Conservation (phyloP, 2,888 invertebrate genomes). For the Adelphocoris suturalis region DNA sequence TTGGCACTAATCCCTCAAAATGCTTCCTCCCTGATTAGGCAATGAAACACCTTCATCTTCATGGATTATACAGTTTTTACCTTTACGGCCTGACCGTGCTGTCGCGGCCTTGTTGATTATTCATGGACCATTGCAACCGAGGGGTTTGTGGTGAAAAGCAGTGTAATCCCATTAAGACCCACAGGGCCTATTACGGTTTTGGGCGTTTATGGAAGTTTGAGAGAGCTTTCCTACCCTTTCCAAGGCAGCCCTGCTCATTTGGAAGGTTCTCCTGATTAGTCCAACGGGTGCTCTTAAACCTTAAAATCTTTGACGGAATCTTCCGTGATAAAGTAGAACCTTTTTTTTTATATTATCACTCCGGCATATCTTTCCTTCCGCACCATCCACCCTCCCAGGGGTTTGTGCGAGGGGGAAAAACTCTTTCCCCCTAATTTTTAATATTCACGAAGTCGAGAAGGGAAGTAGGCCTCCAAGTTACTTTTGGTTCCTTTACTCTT, state of each 20-base stretch:
- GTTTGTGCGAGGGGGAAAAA: neutral
- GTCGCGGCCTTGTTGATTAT: constrained; percentile 22
- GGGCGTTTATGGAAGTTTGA: constrained; percentile 46
- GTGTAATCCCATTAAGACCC: constrained; percentile 39
- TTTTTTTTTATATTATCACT: neutral
- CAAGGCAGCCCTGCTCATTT: constrained; percentile 12
- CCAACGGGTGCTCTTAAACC: constrained; percentile 24
- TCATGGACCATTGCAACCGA: neutral
- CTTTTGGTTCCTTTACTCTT: constrained; percentile 31
- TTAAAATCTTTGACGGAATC: constrained; percentile 47
- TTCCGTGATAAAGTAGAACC: constrained; percentile 34
- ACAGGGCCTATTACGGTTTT: constrained; percentile 31
- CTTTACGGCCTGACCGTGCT: neutral
- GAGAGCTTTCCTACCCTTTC: neutral
- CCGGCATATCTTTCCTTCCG: neutral
- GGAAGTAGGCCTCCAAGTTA: constrained; percentile 18
- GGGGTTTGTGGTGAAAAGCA: neutral
- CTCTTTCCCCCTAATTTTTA: constrained; percentile 37
- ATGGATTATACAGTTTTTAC: constrained; percentile 3
- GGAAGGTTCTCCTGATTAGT: constrained; percentile 25
- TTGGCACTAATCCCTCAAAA: neutral
- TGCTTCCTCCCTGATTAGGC: neutral
- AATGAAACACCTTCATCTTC: constrained; percentile 16
- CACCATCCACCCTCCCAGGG: neutral
- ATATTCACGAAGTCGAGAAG: constrained; percentile 47